Evolutionary conservation across 2,113 vertebrate genomes (phyloP).

Genomic region (Syrmaticus mikado): DNA sequence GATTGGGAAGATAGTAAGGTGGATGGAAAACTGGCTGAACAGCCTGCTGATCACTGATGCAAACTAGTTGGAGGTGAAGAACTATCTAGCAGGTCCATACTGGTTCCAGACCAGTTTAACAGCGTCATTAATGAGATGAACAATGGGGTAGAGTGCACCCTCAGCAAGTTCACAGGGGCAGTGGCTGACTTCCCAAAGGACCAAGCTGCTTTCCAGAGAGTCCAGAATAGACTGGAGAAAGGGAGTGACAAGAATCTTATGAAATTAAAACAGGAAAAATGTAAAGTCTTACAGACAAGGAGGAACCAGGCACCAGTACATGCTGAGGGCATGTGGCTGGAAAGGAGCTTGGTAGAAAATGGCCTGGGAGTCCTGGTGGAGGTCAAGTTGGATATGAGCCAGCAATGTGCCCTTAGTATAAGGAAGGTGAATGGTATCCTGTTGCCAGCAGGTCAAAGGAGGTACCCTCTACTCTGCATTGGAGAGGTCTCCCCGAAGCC

Average conservation of each 20-base stretch:
- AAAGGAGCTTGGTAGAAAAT: neutral
- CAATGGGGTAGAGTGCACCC: neutral
- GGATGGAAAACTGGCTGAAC: neutral
- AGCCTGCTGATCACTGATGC: neutral
- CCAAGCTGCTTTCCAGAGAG: neutral
- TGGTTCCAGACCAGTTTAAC: neutral
- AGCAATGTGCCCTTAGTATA: neutral
- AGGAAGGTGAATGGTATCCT: neutral
- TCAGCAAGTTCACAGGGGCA: neutral
- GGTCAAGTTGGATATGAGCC: neutral
- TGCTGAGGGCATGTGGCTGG: neutral
- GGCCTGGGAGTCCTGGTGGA: neutral
- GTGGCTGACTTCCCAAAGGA: neutral
- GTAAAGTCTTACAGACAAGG: neutral
- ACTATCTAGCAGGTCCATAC: neutral
- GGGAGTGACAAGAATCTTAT: neutral
- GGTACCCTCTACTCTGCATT: neutral
- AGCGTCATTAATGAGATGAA: neutral
- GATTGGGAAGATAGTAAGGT: neutral
- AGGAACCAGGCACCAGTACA: neutral
- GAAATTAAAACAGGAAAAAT: neutral
- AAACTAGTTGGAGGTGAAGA: neutral
- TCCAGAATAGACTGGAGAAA: neutral
- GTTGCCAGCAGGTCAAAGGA: neutral
- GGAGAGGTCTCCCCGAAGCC: neutral